phyloP scores from a whole-genome alignment of 2,797 vertebrate species.

The Microctenopoma lineatum region DNA sequence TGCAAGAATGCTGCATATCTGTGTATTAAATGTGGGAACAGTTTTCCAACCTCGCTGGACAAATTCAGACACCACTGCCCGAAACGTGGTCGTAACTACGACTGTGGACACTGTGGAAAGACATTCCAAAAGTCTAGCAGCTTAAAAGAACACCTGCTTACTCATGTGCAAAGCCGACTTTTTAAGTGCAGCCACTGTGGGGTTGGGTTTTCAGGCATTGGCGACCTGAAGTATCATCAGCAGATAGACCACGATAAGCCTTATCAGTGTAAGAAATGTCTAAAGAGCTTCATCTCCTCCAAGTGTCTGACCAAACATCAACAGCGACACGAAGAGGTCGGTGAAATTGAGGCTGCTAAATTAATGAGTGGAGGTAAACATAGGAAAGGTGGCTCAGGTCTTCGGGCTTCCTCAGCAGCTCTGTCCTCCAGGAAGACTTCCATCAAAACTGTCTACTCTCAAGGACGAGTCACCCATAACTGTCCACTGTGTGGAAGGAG shows the following conservation, averaged over 20 bases:
- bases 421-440: constrained; percentile 66
- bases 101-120: constrained; percentile 76
- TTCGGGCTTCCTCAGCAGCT: constrained; percentile 48
- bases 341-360: constrained; percentile 55
- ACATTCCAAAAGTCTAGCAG: constrained; percentile 76
- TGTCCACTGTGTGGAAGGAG: constrained; percentile 80
- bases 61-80: constrained; percentile 81
- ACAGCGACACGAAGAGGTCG: constrained; percentile 70
- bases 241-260: constrained; percentile 81
- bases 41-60: constrained; percentile 78
- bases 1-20: constrained; percentile 81
- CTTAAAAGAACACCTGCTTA: constrained; percentile 78
- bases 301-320: constrained; percentile 79
- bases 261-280: constrained; percentile 77
- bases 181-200: constrained; percentile 82
- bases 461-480: constrained; percentile 76
- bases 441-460: constrained; percentile 62
- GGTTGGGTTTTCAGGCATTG: constrained; percentile 76
- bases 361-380: constrained; percentile 67
- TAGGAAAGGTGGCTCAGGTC: constrained; percentile 46
- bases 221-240: constrained; percentile 81
- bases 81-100: constrained; percentile 66
- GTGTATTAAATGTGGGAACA: constrained; percentile 81
- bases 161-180: constrained; percentile 76
- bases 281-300: constrained; percentile 80